Evolutionary conservation across 2,888 invertebrate species (phyloP), one percentile per base, ranked within the genome.

Genomic region (Galerucella nymphaeae): DNA sequence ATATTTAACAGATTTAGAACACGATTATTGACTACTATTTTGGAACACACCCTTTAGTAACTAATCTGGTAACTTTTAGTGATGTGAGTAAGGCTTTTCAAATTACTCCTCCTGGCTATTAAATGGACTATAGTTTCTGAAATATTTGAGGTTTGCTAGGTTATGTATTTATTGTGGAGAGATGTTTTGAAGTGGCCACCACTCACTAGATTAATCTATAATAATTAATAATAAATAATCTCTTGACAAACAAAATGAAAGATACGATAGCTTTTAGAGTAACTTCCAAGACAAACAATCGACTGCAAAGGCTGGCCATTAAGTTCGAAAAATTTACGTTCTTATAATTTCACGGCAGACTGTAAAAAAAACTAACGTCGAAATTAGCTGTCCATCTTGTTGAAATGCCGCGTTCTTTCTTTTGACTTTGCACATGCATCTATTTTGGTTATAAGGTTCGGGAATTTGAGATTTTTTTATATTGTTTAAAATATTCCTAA

Each of bases 321-420:
- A 62, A 20, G 42, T 42, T 18, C 9, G 30, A 42, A 62, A 62
- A 62, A 18, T 62, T 13, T 62, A 16, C 42, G 42, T 42, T 62
- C 61, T 62, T 62, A 16, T 62, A 62, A 62, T 62, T 62, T 62
- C 61, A 62, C 61, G 61, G 61, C 18, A 2, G 6, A 18, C 42
- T 62, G 42, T 42, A 42, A 62, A 62, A n/a, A 53, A 62, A 62
- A 62, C 42, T 62, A 62, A 18, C 61, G 61, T 16, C 61, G 61
- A 62, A 42, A 62, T 62, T 62, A 62, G 61, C 61, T 62, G 61
- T 62, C 61, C 61, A 42, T 62, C 61, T 62, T 14, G 58, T 30
- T 59, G 30, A 42, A 61, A 61, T 16, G 18, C 38, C 38, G 41
- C 42, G 41, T 53, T 53, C 16, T 11, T 53, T 10, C 18, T 50